Evolutionary conservation across 2,113 vertebrate species (phyloP).

Genomic region (Muscicapa adusta): DNA sequence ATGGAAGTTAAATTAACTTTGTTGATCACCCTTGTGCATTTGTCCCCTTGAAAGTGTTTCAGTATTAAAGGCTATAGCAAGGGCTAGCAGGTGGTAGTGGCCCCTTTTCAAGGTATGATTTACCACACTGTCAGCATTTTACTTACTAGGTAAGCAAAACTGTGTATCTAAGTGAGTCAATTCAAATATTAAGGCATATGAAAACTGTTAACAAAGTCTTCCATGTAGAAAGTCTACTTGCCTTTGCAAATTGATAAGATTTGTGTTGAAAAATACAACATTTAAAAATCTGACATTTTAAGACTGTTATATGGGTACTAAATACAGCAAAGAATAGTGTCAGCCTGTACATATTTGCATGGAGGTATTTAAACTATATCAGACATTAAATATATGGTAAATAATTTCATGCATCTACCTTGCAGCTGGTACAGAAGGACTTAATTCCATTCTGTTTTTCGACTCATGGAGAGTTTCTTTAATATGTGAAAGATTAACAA

Average conservation of each 20-base stretch:
- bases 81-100: not conserved
- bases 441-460: not conserved
- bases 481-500: not conserved
- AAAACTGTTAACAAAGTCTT: slow-evolving; percentile 10
- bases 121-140: slow-evolving; percentile 27
- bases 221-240: not conserved
- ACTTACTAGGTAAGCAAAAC: slow-evolving; percentile 18
- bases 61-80: not conserved
- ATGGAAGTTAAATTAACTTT: not conserved
- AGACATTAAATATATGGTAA: not conserved
- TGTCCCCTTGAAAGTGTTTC: not conserved
- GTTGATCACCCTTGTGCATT: not conserved
- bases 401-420: not conserved
- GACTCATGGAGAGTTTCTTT: not conserved
- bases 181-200: slow-evolving; percentile 25
- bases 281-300: not conserved
- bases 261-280: not conserved
- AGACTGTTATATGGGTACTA: not conserved
- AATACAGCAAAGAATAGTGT: not conserved
- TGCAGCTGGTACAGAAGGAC: not conserved
- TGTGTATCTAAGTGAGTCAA: not conserved
- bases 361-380: not conserved
- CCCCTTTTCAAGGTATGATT: not conserved
- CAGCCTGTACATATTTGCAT: not conserved
- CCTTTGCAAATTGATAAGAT: not conserved